phyloP scores from a whole-genome alignment of 2,888 invertebrate species.

The Salticus scenicus region DNA sequence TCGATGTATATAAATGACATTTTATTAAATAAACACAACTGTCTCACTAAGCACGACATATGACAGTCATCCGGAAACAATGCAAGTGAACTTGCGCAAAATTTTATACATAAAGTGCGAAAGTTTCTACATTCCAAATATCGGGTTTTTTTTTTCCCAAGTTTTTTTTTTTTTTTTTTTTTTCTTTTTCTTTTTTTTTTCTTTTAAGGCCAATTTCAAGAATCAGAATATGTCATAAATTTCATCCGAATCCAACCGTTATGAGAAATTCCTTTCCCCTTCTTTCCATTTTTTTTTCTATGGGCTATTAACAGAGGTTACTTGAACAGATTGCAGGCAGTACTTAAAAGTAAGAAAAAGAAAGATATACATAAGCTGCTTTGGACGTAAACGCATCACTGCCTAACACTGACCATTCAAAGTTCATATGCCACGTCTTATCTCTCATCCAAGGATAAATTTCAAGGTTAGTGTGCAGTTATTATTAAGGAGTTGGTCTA shows the following conservation, averaged over 20 bases:
- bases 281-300: neutral
- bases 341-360: conserved; percentile 36
- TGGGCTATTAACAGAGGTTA: conserved; percentile 47
- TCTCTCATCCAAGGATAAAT: conserved; percentile 60
- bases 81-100: neutral
- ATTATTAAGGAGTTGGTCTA: conserved; percentile 68
- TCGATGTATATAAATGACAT: too few relatives aligned
- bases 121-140: neutral
- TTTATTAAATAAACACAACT: too few relatives aligned
- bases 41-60: neutral
- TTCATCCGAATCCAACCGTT: conserved; percentile 50
- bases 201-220: conserved; percentile 48
- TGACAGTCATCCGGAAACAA: neutral
- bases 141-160: neutral
- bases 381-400: conserved; percentile 53
- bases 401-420: conserved; percentile 61
- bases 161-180: too few relatives aligned
- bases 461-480: conserved; percentile 64
- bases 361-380: conserved; percentile 32
- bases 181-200: too few relatives aligned
- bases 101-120: neutral
- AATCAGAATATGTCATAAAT: conserved; percentile 62
- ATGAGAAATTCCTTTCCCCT: conserved; percentile 28
- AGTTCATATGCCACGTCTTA: conserved; percentile 68
- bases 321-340: conserved; percentile 51